Conservation (phyloP, 2,888 invertebrate genomes). For the Oxycera nigricornis region DNA sequence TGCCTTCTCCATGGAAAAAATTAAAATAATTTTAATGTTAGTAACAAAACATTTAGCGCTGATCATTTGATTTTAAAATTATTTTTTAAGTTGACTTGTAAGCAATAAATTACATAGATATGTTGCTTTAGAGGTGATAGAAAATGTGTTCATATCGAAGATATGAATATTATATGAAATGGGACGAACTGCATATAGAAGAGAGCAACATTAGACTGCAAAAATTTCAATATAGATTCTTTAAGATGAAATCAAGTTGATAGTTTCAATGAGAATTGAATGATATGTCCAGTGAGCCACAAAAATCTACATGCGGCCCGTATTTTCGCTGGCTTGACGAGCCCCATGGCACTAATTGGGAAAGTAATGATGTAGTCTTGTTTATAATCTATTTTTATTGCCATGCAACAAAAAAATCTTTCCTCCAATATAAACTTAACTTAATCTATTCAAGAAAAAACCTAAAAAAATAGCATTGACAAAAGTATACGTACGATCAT, state of each 20-base stretch:
- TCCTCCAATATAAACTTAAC: too few relatives aligned
- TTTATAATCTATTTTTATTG: too few relatives aligned
- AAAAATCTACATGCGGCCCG: too few relatives aligned
- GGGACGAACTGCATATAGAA: neutral
- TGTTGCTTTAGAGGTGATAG: neutral
- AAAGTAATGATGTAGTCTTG: too few relatives aligned
- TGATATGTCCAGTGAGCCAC: too few relatives aligned
- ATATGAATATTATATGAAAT: neutral
- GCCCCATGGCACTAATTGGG: too few relatives aligned
- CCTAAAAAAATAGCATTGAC: too few relatives aligned
- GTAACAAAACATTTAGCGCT: neutral
- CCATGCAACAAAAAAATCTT: too few relatives aligned
- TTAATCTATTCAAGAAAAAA: too few relatives aligned
- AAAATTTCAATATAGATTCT: neutral
- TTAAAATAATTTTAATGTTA: neutral
- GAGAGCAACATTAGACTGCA: constrained; percentile 17
- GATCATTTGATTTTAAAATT: neutral
- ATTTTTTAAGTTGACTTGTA: neutral
- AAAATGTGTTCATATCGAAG: constrained; percentile 13
- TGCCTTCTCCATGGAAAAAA: neutral
- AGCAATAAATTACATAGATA: neutral
- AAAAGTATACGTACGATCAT: too few relatives aligned
- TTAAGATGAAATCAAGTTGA: neutral
- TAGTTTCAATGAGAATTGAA: too few relatives aligned
- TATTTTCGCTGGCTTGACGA: too few relatives aligned